These are phyloP conservation scores for Epicauta chinensis DNA, from an alignment of 1,140 invertebrate species.

Conservation along the genomic window DNA sequence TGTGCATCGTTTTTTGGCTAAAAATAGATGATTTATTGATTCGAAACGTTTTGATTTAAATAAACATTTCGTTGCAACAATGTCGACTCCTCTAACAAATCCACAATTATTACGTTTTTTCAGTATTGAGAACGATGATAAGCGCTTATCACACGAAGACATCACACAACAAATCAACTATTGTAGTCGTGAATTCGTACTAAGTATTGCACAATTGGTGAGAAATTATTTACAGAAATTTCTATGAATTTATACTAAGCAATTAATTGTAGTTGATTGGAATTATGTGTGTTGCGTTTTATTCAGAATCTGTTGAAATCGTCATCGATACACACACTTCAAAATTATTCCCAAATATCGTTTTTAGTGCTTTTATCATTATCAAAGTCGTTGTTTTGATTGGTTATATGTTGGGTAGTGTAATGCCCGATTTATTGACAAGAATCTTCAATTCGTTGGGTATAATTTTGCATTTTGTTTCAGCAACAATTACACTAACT, in stretches of 20 bases:
- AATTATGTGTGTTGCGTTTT: conserved; percentile 21
- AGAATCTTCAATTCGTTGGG: conserved; percentile 24
- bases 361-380: conserved; percentile 26
- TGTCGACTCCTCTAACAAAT: no score
- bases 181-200: conserved; percentile 19
- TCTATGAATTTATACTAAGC: not conserved
- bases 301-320: conserved; percentile 17
- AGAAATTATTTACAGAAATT: conserved; percentile 12
- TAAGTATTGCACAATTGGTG: conserved; percentile 24
- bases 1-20: no score
- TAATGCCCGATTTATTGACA: conserved; percentile 23
- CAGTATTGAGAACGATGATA: conserved; percentile 16
- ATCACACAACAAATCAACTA: conserved; percentile 12
- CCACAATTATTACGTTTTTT: conserved; percentile 19
- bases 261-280: conserved; percentile 17
- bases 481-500: conserved; percentile 13
- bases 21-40: no score
- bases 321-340: not conserved
- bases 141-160: no score
- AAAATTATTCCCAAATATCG: conserved; percentile 25
- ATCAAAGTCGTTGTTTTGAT: conserved; percentile 26
- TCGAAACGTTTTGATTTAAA: no score
- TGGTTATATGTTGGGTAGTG: conserved; percentile 22
- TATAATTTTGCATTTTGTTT: conserved; percentile 23
- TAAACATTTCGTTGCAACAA: no score